Base-by-base conservation (phyloP, 2,888 invertebrate species). In the Eupithecia pulchellata region DNA sequence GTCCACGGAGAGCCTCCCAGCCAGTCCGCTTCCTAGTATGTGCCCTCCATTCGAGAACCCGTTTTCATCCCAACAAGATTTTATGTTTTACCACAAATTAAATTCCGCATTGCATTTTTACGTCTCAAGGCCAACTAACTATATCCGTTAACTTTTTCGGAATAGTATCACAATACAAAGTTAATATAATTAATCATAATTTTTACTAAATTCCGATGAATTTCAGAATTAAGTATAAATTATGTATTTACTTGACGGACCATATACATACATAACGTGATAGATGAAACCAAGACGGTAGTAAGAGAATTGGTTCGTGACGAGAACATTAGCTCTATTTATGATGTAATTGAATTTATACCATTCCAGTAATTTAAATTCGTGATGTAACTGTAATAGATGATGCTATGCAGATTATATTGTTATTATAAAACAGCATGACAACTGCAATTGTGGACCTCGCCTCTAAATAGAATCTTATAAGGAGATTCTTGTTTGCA, bases 21-120 rank as follows among this genome's bases (percentile, higher is more conserved):
- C 66, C 70, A 70, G 72, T 76, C 66, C 69, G 72, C 78, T 79
- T 77, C 78, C 79, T 77, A 77, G 78, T 76, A 75, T 79, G 75
- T 78, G 79, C 74, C 80, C 78, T 78, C 75, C 73, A 78, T 79
- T 75, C 65, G 58, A 78, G 72, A 80, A 79, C 80, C 74, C 77
- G 79, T 79, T 79, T 75, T 78, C 68, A 77, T 79, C 75, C 78
- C 75, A 72, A 70, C 57, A 66, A 74, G 75, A 72, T 75, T 75
- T 77, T 67, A 68, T 65, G 68, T 72, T 71, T 74, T 76, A 74
- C 74, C 75, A 75, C 75, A 75, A 71, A 76, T 73, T 69, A 62
- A 71, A 72, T 68, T 71, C 68, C 63, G 61, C 67, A 67, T 68
- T 77, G 76, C 75, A 72, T n/a, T 74, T 73, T 72, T 68, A 73